Conservation (phyloP, 92 coral and sea anemone genomes). For the Montipora capitata region DNA sequence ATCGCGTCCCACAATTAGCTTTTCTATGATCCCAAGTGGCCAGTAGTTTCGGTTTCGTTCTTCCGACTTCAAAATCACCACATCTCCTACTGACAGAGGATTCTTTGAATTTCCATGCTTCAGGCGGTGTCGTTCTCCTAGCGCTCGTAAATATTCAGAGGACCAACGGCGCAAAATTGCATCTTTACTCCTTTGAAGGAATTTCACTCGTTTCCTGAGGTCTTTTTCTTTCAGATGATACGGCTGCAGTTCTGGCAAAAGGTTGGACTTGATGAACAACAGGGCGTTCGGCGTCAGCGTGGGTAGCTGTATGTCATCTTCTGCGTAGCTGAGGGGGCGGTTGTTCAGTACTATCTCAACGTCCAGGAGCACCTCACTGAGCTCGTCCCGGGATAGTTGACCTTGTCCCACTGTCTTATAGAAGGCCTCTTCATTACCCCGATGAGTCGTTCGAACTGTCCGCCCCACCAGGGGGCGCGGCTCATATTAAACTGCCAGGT, state of each 20-base stretch:
- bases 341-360: slow-evolving; percentile 50
- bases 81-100: slow-evolving; percentile 39
- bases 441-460: slow-evolving; percentile 69
- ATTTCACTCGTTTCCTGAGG: slow-evolving; percentile 65
- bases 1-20: slow-evolving; percentile 36
- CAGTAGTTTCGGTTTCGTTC: slow-evolving; percentile 53
- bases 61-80: too few species aligned
- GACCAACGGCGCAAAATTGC: slow-evolving; percentile 69
- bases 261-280: too few species aligned
- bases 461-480: too few species aligned
- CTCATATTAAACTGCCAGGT: too few species aligned
- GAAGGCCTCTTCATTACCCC: slow-evolving; percentile 58
- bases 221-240: slow-evolving; percentile 47
- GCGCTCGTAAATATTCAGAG: too few species aligned
- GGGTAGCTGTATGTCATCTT: too few species aligned
- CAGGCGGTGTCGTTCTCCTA: slow-evolving; percentile 60
- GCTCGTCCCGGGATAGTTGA: too few species aligned
- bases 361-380: slow-evolving; percentile 61
- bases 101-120: slow-evolving; percentile 19
- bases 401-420: slow-evolving; percentile 58
- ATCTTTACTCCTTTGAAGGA: slow-evolving; percentile 54
- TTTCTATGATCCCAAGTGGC: slow-evolving; percentile 53
- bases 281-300: too few species aligned
- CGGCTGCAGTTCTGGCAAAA: too few species aligned
- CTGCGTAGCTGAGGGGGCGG: too few species aligned